phyloP scores from a whole-genome alignment of 2,113 vertebrate species.

The Poeciliopsis occidentalis region DNA sequence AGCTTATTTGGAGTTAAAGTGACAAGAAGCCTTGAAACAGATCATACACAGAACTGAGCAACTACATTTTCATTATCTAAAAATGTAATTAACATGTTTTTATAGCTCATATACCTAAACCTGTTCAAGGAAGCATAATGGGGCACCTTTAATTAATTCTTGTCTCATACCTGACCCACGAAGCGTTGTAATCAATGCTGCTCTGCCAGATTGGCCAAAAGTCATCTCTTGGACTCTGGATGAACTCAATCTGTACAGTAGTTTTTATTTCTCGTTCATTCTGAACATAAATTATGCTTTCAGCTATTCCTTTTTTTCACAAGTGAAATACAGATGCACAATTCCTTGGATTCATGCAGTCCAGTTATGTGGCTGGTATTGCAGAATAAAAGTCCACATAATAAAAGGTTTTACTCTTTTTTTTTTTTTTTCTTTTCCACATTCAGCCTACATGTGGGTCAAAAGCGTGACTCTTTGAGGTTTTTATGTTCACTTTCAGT shows the following conservation, averaged over 20 bases:
- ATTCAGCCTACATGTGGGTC: slow-evolving; percentile 5
- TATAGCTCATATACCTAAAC: too few relatives aligned
- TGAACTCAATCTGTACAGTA: slow-evolving; percentile 19
- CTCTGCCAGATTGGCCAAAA: slow-evolving; percentile 10
- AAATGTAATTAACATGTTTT: too few relatives aligned
- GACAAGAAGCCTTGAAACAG: too few relatives aligned
- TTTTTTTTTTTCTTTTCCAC: not conserved
- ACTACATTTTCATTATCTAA: too few relatives aligned
- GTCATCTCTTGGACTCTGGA: not conserved
- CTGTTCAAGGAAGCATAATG: too few relatives aligned
- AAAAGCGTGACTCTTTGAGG: slow-evolving; percentile 14
- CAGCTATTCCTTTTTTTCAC: not conserved
- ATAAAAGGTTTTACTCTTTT: not conserved
- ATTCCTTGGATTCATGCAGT: not conserved
- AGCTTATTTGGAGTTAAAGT: too few relatives aligned
- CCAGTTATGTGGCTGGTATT: not conserved
- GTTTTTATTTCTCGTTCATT: not conserved
- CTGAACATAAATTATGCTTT: not conserved
- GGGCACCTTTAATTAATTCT: not conserved
- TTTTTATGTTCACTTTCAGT: slow-evolving; percentile 16
- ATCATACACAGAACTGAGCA: too few relatives aligned
- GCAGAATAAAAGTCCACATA: not conserved
- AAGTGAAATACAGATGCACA: not conserved
- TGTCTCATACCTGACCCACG: not conserved
- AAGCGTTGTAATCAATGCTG: not conserved